Conservation (phyloP, 92 coral and sea anemone species). For the Palythoa grandiflora region DNA sequence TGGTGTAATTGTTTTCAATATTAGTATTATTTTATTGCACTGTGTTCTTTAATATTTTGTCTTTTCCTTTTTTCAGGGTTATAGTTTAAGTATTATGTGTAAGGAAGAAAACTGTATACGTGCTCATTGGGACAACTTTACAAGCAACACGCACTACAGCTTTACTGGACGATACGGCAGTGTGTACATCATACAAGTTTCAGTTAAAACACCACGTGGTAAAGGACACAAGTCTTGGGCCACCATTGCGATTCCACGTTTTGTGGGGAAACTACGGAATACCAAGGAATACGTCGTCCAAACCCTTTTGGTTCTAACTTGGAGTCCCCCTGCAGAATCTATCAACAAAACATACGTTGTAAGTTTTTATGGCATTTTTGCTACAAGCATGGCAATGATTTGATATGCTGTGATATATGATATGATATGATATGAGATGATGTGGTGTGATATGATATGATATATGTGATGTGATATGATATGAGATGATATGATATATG, state of each 20-base stretch:
- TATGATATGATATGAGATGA: too few species aligned
- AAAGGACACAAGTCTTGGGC: background rate
- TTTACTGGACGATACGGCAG: conserved; percentile 22
- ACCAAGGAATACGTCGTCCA: background rate
- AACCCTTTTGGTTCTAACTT: background rate
- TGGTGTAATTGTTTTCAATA: background rate
- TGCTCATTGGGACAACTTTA: background rate
- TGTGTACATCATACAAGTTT: background rate
- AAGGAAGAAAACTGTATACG: background rate
- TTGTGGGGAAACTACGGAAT: conserved; percentile 14
- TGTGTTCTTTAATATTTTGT: background rate
- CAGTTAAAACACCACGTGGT: conserved; percentile 10
- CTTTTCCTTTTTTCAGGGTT: background rate
- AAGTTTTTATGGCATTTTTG: too few species aligned
- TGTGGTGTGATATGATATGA: too few species aligned
- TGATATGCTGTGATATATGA: too few species aligned
- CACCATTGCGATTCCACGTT: background rate
- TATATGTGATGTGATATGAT: too few species aligned
- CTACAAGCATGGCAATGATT: too few species aligned
- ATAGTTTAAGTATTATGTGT: background rate
- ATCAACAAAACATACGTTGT: background rate
- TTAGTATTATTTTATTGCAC: background rate
- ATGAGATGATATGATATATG: too few species aligned
- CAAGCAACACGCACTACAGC: background rate
- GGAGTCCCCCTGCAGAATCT: conserved; percentile 19